These are phyloP conservation scores for Anagrus nilaparvatae DNA, from an alignment of 1,140 invertebrate species.

Conservation along the genomic window DNA sequence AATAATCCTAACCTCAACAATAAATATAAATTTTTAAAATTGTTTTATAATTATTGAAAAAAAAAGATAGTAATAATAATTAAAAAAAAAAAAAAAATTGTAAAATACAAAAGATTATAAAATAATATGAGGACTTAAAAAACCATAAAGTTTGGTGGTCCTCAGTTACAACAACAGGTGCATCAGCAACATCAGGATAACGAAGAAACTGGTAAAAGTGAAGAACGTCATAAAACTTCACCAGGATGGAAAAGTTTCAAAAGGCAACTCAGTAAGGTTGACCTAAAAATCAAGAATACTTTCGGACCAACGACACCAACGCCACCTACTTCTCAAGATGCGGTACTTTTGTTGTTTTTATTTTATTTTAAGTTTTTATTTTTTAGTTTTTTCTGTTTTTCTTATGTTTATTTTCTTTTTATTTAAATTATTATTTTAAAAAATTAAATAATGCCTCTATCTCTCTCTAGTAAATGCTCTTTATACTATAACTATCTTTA, in stretches of 20 bases:
- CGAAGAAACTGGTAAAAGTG: conserved; percentile 27
- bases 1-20: too few species aligned
- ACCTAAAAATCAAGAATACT: conserved; percentile 64
- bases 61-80: too few species aligned
- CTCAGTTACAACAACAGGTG: conserved; percentile 23
- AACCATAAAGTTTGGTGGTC: conserved; percentile 12
- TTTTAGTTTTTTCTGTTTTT: background rate
- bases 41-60: too few species aligned
- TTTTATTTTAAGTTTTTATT: conserved; percentile 16
- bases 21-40: too few species aligned
- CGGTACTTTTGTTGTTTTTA: conserved; percentile 34
- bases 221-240: conserved; percentile 31
- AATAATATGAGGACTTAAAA: background rate
- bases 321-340: conserved; percentile 38
- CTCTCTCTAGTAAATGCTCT: too few species aligned
- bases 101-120: conserved; percentile 1
- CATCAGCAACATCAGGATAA: conserved; percentile 18
- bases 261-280: conserved; percentile 68
- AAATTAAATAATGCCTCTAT: too few species aligned
- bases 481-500: too few species aligned
- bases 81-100: too few species aligned
- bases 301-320: conserved; percentile 48
- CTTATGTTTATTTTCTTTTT: too few species aligned
- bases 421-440: too few species aligned
- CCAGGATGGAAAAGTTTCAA: conserved; percentile 66